These are phyloP conservation scores for Ahaetulla prasina DNA, from an alignment of 2,113 vertebrate genomes.

Conservation along the genomic window DNA sequence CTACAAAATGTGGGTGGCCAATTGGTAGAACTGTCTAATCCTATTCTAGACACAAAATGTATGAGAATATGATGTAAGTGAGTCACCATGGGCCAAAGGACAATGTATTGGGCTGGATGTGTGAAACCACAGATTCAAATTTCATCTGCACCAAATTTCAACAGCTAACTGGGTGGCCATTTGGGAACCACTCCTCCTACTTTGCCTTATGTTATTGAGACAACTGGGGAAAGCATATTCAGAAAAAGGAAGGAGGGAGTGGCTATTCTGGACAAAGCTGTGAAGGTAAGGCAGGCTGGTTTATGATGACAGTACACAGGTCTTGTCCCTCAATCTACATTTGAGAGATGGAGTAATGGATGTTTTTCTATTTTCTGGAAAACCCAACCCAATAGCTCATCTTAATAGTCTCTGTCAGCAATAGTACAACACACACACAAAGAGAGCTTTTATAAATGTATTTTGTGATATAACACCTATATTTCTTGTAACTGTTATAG, in stretches of 20 bases:
- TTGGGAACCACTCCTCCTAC: neutral
- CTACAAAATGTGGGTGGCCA: neutral
- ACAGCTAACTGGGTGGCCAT: slow-evolving; percentile 8
- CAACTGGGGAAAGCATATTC: neutral
- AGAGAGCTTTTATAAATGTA: too few species aligned
- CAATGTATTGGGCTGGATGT: neutral
- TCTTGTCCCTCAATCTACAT: too few species aligned
- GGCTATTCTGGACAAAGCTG: neutral
- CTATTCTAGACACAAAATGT: neutral
- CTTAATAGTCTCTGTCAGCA: too few species aligned
- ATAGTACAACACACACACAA: too few species aligned
- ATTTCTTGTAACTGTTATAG: too few species aligned
- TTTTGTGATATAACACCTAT: too few species aligned
- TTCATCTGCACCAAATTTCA: neutral
- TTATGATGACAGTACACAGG: neutral
- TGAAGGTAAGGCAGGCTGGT: neutral
- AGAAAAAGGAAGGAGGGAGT: neutral
- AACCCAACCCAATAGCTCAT: too few species aligned
- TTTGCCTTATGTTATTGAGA: neutral
- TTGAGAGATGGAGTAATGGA: too few species aligned
- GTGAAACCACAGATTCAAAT: neutral
- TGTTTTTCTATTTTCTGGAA: too few species aligned
- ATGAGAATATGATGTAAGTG: neutral
- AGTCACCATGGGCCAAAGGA: neutral
- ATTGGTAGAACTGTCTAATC: neutral